Conservation (phyloP, 2,888 invertebrate species). For the Idaea straminata region DNA sequence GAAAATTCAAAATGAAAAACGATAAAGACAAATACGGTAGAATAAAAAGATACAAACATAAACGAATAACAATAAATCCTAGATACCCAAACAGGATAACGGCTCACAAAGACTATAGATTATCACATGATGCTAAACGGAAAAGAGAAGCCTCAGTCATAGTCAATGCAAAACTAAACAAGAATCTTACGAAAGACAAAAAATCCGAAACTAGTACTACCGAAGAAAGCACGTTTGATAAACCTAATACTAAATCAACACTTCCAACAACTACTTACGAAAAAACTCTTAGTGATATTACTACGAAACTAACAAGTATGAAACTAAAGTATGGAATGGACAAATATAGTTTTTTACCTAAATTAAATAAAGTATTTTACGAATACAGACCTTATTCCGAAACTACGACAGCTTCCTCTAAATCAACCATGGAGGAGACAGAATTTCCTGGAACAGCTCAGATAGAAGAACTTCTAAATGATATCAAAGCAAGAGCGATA, state of each 20-base stretch:
- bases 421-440: background rate
- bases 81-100: conserved; percentile 3
- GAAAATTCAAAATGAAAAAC: conserved; percentile 29
- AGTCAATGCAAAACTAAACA: background rate
- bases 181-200: background rate
- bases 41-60: conserved; percentile 13
- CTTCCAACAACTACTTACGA: background rate
- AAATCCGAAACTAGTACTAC: background rate
- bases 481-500: conserved; percentile 49
- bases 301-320: conserved; percentile 7
- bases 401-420: background rate
- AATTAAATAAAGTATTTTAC: conserved; percentile 9
- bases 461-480: conserved; percentile 51
- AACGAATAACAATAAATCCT: background rate
- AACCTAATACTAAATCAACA: conserved; percentile 2
- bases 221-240: background rate
- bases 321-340: conserved; percentile 6
- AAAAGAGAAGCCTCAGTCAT: background rate
- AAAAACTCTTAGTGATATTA: conserved; percentile 10
- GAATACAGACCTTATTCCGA: conserved; percentile 5
- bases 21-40: conserved; percentile 16
- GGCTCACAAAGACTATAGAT: background rate
- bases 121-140: background rate
- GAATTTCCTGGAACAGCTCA: conserved; percentile 39
- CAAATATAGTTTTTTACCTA: conserved; percentile 4